Evolutionary conservation across 2,113 vertebrate genomes (phyloP).

Genomic region (Otis tarda): DNA sequence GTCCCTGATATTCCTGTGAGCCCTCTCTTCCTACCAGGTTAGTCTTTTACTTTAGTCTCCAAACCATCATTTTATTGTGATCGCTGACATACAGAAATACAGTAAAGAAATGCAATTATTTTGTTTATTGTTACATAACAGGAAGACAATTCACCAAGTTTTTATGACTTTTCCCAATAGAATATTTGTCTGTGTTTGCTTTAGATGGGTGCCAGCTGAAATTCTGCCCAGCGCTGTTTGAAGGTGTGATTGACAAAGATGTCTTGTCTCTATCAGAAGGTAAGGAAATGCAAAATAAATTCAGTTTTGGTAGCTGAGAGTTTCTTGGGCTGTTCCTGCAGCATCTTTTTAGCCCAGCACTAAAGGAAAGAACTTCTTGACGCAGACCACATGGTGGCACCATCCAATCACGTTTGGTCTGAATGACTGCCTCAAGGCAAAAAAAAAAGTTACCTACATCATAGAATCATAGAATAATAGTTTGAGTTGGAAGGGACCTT

Average conservation of each 20-base stretch:
- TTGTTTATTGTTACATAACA: not conserved
- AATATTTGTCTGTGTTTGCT: not conserved
- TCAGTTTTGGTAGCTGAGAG: not conserved
- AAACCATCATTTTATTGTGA: not conserved
- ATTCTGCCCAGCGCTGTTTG: not conserved
- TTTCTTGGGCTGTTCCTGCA: not conserved
- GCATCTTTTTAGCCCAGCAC: not conserved
- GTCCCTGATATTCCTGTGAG: not conserved
- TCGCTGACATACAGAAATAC: not conserved
- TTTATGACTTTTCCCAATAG: not conserved
- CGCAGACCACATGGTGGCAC: slow-evolving; percentile 12
- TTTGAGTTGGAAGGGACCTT: too few species aligned
- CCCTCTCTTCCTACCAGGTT: not conserved
- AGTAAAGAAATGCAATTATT: not conserved
- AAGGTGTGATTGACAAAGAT: not conserved
- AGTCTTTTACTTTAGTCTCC: not conserved
- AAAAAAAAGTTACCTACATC: not conserved
- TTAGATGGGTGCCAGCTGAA: not conserved
- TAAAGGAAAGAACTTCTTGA: not conserved
- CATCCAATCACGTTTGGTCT: not conserved
- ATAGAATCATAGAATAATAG: too few species aligned
- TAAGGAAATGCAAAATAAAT: not conserved
- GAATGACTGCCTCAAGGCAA: not conserved
- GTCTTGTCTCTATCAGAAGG: not conserved
- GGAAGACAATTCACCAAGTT: not conserved